These are phyloP conservation scores for Ictalurus punctatus DNA, from an alignment of 2,113 vertebrate genomes.

Conservation along the genomic window DNA sequence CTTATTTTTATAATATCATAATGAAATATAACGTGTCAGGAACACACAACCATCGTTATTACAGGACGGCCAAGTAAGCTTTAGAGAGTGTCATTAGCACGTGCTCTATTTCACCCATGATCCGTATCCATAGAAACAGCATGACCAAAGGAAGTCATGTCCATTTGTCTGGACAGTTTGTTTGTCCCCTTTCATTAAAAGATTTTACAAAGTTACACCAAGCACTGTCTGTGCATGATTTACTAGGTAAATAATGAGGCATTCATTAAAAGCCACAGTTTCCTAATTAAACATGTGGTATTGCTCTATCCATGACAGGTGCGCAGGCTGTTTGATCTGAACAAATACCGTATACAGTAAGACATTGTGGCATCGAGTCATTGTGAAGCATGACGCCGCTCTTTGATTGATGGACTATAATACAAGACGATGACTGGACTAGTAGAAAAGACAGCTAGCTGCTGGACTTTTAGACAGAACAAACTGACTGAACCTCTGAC, in stretches of 20 bases:
- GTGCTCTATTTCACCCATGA: background rate
- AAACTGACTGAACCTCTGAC: background rate
- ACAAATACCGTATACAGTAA: background rate
- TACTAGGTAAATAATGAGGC: background rate
- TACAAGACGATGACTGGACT: background rate
- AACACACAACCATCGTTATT: background rate
- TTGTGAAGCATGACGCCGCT: background rate
- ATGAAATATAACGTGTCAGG: background rate
- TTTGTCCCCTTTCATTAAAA: conserved; percentile 22
- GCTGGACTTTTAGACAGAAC: background rate
- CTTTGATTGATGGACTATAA: background rate
- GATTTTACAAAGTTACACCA: background rate
- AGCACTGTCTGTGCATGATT: background rate
- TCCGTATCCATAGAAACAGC: conserved; percentile 19
- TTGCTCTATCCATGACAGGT: background rate
- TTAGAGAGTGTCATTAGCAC: background rate
- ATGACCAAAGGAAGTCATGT: conserved; percentile 5
- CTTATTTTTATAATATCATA: background rate
- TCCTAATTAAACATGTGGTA: background rate
- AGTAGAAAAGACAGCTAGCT: background rate
- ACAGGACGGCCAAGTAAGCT: background rate
- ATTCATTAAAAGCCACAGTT: background rate
- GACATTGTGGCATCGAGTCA: background rate
- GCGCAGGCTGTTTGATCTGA: background rate
- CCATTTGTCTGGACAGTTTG: background rate